Base-by-base conservation (phyloP, 2,888 invertebrate species). In the Trachelus tabidus region DNA sequence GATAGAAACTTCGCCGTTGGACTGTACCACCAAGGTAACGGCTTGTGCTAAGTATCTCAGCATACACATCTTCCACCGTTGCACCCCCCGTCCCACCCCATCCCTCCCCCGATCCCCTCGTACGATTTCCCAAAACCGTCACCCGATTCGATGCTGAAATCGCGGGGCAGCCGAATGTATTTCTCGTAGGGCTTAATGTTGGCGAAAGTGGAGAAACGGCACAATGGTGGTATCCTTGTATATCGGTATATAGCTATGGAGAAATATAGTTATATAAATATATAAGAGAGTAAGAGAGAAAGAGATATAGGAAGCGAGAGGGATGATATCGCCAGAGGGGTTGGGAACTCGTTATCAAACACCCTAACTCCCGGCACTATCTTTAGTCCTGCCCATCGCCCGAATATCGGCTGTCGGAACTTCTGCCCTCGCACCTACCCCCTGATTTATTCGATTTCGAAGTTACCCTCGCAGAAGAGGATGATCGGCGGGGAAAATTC, bases 11-110 rank as follows among this genome's bases (percentile, higher is more conserved):
- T 81, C 77, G 78, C 71, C 76, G 80, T 71, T n/a, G 79, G 81
- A 85, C 83, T 85, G 83, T 83, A 84, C 83, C 78, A 79, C 81
- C 79, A 83, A 83, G 56, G 83, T 81, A 83, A 85, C 84, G 86
- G 83, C 85, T 86, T 83, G 83, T 76, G 78, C 81, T 83, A 84
- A 84, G 83, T 84, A 85, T 84, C 84, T 83, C 80, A 69, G 81
- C 81, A 83, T 83, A 83, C 84, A 85, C 83, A 84, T 83, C 81
- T 81, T 81, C 78, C 77, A 78, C 75, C 71, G 77, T 40, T 23
- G 33, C 71, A 68, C 75, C 35, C 68, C 76, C 35, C 40, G 40
- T 68, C 12, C 35, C 11, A 3, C 33, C 75, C 68, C n/a, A n/a
- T 76, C 73, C 35, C 0, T n/a, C 76, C 40, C 73, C 73, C 71